A percentile compares a stretch with the other conserved stretches of the same genome.
phyloP scores from a whole-genome alignment of 2,113 vertebrate genomes.

The Hemiscyllium ocellatum region DNA sequence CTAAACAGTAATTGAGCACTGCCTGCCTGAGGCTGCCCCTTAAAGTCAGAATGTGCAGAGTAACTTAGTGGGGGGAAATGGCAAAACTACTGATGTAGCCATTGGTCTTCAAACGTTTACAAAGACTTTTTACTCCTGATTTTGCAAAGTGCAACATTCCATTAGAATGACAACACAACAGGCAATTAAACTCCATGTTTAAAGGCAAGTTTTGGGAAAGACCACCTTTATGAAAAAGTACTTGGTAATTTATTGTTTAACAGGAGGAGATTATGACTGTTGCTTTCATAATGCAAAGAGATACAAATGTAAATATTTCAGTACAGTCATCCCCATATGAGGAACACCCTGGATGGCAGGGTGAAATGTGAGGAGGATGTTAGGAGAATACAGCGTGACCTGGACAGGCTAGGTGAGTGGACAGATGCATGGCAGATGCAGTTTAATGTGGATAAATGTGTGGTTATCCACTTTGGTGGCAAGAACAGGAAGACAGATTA shows the following conservation, averaged over 20 bases:
- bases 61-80: not conserved
- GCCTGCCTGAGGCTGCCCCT: not conserved
- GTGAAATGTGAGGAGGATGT: too few relatives aligned
- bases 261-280: not conserved
- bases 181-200: not conserved
- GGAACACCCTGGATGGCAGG: too few relatives aligned
- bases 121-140: not conserved
- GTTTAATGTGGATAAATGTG: too few relatives aligned
- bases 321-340: not conserved
- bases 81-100: not conserved
- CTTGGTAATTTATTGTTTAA: not conserved
- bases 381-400: too few relatives aligned
- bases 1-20: slow-evolving; percentile 6
- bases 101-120: not conserved
- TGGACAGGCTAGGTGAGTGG: too few relatives aligned
- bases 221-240: not conserved
- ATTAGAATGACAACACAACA: too few relatives aligned
- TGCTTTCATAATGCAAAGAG: not conserved
- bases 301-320: not conserved
- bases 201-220: not conserved
- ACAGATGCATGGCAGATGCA: too few relatives aligned
- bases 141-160: not conserved
- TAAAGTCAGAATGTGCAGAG: not conserved
- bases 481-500: too few relatives aligned
- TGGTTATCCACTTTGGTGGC: too few relatives aligned